Evolutionary conservation across 2,113 vertebrate genomes (phyloP), one percentile per base, ranked within the genome.

Genomic region (Hassar affinis): DNA sequence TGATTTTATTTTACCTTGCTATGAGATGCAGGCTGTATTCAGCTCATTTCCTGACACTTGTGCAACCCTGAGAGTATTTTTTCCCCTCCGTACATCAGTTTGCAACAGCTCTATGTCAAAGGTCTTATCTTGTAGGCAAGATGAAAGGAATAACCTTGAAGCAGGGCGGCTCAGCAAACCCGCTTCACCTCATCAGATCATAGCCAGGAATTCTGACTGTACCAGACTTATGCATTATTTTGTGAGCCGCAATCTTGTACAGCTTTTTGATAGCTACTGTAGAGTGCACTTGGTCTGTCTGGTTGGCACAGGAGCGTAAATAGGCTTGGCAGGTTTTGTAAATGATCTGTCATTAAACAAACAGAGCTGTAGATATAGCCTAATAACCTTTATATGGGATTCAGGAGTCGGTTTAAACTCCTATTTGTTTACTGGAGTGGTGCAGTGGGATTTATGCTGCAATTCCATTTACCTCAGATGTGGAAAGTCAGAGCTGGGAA

Each of bases 11-110:
- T 42, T 42, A 45, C 38, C 25, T 49, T 74, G 69, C 14, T 47
- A 10, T 27, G 4, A 72, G 8, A 49, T 27, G n/a, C 69, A 74
- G 25, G 27, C 25, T 1, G 0, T 18, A 51, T 51, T 74, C 45
- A 74, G 45, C 42, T 74, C 45, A 74, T 27, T 74, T 74, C 69
- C 69, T 74, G 69, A 74, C 3, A 49, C 69, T 30, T 74, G 2
- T 27, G 2, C 15, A 2, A 49, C n/a, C 25, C 38, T 45, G 38
- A 42, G 62, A 2, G 1, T 12, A 47, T 27, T 74, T 30, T 45
- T 69, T 69, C 22, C 45, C 2, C 6, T 25, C 4, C 5, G 2
- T 2, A 47, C 20, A 45, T 72, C 45, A 49, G 45, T 49, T 49
- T 72, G 14, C 11, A 71, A 71, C 1, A 47, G 2, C 17, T 49